These are phyloP conservation scores for Rhea americana DNA, from an alignment of 2,113 vertebrate species.

Conservation along the genomic window DNA sequence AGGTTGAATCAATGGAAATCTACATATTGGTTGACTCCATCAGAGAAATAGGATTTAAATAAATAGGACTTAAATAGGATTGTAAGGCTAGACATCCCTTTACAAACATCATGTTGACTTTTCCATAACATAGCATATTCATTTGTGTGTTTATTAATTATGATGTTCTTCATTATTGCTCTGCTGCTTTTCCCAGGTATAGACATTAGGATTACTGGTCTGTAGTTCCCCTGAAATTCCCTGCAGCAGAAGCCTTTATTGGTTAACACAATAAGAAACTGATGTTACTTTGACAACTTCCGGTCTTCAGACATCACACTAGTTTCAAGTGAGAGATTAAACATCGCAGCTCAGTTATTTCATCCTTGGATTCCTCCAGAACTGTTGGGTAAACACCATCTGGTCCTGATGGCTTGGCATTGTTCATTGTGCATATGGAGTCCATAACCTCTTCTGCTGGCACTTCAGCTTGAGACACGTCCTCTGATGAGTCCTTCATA, in stretches of 20 bases:
- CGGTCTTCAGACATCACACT: background rate
- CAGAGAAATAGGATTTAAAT: background rate
- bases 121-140: background rate
- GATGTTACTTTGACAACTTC: background rate
- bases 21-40: background rate
- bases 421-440: conserved; percentile 13
- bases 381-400: background rate
- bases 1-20: background rate
- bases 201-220: fast-evolving
- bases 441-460: background rate
- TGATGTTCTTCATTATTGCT: background rate
- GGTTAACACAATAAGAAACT: background rate
- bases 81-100: background rate
- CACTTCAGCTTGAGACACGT: conserved; percentile 8
- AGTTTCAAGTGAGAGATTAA: conserved; percentile 1
- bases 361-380: background rate
- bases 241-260: background rate
- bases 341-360: background rate
- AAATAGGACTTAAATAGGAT: background rate
- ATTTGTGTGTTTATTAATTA: background rate
- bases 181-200: background rate
- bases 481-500: background rate
- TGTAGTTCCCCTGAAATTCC: background rate
- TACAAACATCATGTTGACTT: background rate
- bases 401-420: background rate